Base-by-base conservation (phyloP, 2,113 vertebrate genomes). In the Melanerpes formicivorus region DNA sequence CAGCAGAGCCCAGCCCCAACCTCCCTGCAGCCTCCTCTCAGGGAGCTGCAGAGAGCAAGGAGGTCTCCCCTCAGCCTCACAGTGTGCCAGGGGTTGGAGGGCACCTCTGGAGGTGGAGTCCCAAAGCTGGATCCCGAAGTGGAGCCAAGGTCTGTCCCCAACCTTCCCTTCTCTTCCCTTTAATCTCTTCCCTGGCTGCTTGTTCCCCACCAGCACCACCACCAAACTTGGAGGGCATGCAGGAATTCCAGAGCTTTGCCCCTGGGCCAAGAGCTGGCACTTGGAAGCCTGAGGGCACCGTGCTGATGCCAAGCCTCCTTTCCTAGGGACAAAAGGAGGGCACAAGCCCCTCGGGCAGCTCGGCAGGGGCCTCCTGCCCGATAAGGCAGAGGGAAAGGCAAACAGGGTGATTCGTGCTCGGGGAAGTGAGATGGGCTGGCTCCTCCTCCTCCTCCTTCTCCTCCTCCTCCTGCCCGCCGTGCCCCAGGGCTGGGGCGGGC, bases 221-320 rank as follows among this genome's bases (percentile, higher is more conserved):
- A 5, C 4, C 4, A 70, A 66, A 70, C 70, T 4, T 17, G n/a
- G 18, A 26, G 23, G 8, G 13, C 73, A 55, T 79, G 25, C 16
- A 46, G 0, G 62, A 29, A 26, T n/a, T 69, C 32, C 40, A 50
- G 18, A 82, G 22, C 7, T 52, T 84, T 56, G 9, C 6, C 7
- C 34, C 34, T 63, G 5, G 3, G 52, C 7, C 11, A 25, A 17
- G 11, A 14, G 37, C 56, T 54, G 22, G 25, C 62, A 63, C 25
- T 5, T 5, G 2, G 48, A 64, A 25, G 18, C 22, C 9, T 18
- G 55, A 83, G 37, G 46, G 69, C 50, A 11, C 12, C 0, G 0
- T 1, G 2, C 10, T 54, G 73, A 32, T 0, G 0, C 44, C 30
- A 5, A 9, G 23, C 17, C 3, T 2, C 32, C 19, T 70, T 58